Evolutionary conservation across 2,888 invertebrate genomes (phyloP).

Genomic region (Baccha elongata): DNA sequence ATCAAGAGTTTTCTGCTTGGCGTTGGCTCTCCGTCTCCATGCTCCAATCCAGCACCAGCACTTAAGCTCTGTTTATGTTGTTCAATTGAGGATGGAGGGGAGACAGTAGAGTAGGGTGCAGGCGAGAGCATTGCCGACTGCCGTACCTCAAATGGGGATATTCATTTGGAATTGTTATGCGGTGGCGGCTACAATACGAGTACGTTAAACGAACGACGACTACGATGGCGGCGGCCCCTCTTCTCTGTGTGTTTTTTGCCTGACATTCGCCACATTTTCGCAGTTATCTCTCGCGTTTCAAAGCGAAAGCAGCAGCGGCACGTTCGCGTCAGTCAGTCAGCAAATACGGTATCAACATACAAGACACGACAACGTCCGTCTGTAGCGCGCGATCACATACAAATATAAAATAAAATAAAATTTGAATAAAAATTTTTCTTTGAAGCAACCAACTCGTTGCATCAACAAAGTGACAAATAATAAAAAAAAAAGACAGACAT

Average conservation of each 20-base stretch:
- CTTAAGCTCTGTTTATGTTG: conserved; percentile 34
- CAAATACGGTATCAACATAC: conserved; percentile 56
- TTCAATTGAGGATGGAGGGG: background rate
- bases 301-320: conserved; percentile 77
- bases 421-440: conserved; percentile 41
- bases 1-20: conserved; percentile 16
- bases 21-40: conserved; percentile 16
- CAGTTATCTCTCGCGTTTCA: conserved; percentile 81
- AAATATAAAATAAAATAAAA: too few species aligned
- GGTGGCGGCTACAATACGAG: conserved; percentile 41
- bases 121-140: too few species aligned
- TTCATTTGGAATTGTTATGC: conserved; percentile 69
- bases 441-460: conserved; percentile 14
- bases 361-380: conserved; percentile 55
- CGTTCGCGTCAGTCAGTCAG: conserved; percentile 76
- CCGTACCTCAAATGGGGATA: conserved; percentile 64
- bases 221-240: conserved; percentile 10
- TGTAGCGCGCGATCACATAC: conserved; percentile 67
- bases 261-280: conserved; percentile 75
- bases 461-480: conserved; percentile 25
- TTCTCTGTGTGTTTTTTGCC: conserved; percentile 68
- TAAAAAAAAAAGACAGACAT: conserved; percentile 1
- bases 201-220: background rate
- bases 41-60: conserved; percentile 23
- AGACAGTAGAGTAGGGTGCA: background rate